Evolutionary conservation across 2,888 invertebrate species (phyloP).

Genomic region (Campaea margaritaria): DNA sequence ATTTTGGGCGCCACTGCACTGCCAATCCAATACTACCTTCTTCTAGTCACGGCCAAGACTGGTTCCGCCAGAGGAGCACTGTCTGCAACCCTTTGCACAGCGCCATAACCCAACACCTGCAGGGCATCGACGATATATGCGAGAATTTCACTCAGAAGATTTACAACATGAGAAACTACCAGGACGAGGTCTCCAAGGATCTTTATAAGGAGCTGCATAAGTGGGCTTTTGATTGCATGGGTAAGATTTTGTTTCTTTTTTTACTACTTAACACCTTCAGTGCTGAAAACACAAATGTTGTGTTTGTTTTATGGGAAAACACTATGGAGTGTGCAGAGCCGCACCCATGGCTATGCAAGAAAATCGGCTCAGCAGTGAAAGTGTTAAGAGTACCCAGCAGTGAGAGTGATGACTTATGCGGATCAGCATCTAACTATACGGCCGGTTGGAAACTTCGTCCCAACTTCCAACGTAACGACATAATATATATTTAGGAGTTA

Average conservation of each 20-base stretch:
- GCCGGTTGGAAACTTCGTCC: no score
- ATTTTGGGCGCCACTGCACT: neutral
- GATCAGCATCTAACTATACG: no score
- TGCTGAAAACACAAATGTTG: no score
- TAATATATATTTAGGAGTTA: no score
- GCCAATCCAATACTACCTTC: neutral
- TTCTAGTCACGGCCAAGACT: conserved; percentile 85
- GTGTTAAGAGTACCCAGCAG: no score
- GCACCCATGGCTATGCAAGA: no score
- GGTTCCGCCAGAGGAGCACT: conserved; percentile 83
- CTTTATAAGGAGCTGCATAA: conserved; percentile 86
- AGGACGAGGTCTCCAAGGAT: conserved; percentile 86
- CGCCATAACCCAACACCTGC: conserved; percentile 62
- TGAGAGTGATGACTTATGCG: no score
- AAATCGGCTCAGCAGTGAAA: no score
- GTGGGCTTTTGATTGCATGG: conserved; percentile 89
- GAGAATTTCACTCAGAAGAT: conserved; percentile 74
- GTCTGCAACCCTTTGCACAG: conserved; percentile 78
- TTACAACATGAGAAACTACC: conserved; percentile 84
- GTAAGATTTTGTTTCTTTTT: conserved; percentile 54
- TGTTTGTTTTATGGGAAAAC: no score
- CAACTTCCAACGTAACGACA: no score
- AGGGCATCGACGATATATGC: conserved; percentile 71
- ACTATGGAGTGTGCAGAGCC: no score
- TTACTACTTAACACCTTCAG: no score